These are phyloP conservation scores for Thinocorus orbignyianus DNA, from an alignment of 2,113 vertebrate species.

Conservation along the genomic window DNA sequence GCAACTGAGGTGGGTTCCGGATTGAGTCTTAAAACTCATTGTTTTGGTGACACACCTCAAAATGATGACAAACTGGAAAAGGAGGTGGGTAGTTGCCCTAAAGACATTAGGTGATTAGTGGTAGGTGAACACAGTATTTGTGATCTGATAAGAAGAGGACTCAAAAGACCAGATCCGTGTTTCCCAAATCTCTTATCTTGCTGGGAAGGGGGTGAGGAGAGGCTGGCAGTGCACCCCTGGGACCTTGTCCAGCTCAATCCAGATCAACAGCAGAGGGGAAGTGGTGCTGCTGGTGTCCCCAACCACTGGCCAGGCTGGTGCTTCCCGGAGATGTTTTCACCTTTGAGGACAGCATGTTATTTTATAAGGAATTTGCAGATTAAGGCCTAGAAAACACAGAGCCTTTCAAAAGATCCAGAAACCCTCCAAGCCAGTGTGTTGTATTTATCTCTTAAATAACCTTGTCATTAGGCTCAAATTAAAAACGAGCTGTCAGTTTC, in stretches of 20 bases:
- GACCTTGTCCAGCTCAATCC: neutral
- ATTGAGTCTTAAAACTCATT: neutral
- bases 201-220: fast-evolving
- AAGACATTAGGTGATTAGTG: neutral
- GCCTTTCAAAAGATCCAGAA: conserved; percentile 36
- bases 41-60: neutral
- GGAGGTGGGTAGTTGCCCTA: neutral
- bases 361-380: conserved; percentile 2
- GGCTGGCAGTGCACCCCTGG: no score
- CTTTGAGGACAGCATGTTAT: neutral
- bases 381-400: conserved; percentile 5
- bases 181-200: neutral
- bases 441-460: conserved; percentile 75
- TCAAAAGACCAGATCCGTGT: neutral
- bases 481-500: conserved; percentile 77
- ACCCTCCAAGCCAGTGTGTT: conserved; percentile 1
- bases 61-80: neutral
- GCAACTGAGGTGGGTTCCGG: neutral
- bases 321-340: neutral
- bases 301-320: neutral
- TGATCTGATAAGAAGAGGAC: neutral
- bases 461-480: conserved; percentile 75
- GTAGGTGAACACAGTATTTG: neutral
- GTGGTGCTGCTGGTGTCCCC: neutral
- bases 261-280: neutral